Conservation (phyloP, 2,888 invertebrate genomes). For the Galerucella calmariensis region DNA sequence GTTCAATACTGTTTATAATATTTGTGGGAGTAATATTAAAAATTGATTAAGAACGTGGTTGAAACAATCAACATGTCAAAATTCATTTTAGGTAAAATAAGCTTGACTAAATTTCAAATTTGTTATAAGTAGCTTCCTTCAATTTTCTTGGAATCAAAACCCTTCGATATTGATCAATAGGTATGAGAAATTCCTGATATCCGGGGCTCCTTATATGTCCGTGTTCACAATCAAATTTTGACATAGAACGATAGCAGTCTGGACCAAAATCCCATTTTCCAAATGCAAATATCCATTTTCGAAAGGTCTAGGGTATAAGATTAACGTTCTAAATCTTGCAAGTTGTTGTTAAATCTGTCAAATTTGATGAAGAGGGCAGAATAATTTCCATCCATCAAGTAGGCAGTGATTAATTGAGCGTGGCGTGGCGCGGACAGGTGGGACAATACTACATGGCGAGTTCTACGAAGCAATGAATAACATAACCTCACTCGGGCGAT, state of each 20-base stretch:
- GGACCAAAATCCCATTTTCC: conserved; percentile 1
- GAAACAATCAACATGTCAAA: no score
- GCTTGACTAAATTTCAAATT: no score
- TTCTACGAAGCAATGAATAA: conserved; percentile 59
- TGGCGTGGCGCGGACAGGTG: conserved; percentile 61
- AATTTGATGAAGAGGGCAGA: conserved; percentile 59
- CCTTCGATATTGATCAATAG: neutral
- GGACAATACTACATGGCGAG: conserved; percentile 58
- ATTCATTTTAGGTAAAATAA: no score
- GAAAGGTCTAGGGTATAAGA: conserved; percentile 33
- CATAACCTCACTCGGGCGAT: conserved; percentile 38
- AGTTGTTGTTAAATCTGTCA: conserved; percentile 52
- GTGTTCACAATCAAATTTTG: conserved; percentile 15
- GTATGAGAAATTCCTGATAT: neutral
- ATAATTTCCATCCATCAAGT: conserved; percentile 62
- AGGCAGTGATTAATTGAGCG: conserved; percentile 61
- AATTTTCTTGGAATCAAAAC: neutral
- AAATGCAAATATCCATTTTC: conserved; percentile 30
- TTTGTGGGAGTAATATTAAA: no score
- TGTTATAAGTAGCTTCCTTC: no score
- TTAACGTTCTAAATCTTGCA: conserved; percentile 47
- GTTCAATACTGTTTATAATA: no score
- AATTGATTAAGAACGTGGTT: no score
- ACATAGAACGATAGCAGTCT: conserved; percentile 15
- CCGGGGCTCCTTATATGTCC: neutral